Evolutionary conservation across 2,888 invertebrate genomes (phyloP).

Genomic region (Amphipoea oculea): DNA sequence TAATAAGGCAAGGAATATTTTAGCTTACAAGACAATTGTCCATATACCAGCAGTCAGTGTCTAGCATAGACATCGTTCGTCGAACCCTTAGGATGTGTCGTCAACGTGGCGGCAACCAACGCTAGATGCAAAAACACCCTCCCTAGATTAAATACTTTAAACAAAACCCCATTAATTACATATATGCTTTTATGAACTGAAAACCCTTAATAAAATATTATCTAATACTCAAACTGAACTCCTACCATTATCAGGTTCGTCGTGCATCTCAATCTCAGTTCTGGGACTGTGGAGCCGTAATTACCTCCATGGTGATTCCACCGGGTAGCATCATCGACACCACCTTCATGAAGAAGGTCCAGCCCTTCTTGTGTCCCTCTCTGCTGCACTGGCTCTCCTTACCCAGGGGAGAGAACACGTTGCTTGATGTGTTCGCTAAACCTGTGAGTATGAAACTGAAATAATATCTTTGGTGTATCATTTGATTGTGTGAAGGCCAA

Average conservation of each 20-base stretch:
- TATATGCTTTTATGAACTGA: not conserved
- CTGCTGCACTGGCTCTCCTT: conserved; percentile 87
- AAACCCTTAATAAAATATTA: not conserved
- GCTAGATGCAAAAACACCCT: not conserved
- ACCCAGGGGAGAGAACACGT: conserved; percentile 84
- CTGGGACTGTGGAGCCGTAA: conserved; percentile 87
- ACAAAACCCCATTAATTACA: not conserved
- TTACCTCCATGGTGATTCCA: conserved; percentile 78
- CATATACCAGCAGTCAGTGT: not conserved
- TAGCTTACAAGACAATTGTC: not conserved
- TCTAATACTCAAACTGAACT: not conserved
- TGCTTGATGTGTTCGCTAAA: conserved; percentile 84
- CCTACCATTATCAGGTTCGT: conserved; percentile 72
- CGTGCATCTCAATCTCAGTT: conserved; percentile 81
- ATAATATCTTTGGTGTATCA: not conserved
- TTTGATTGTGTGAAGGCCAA: not conserved
- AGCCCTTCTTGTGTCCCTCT: conserved; percentile 85
- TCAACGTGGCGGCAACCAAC: not conserved
- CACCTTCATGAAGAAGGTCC: conserved; percentile 72
- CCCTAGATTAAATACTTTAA: not conserved
- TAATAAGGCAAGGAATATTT: not conserved
- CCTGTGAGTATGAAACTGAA: conserved; percentile 80
- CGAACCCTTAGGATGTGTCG: not conserved
- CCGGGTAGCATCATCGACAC: conserved; percentile 76
- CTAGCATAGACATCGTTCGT: too few relatives aligned